Base-by-base conservation (phyloP, 2,113 vertebrate genomes). In the Eubucco bourcierii region DNA sequence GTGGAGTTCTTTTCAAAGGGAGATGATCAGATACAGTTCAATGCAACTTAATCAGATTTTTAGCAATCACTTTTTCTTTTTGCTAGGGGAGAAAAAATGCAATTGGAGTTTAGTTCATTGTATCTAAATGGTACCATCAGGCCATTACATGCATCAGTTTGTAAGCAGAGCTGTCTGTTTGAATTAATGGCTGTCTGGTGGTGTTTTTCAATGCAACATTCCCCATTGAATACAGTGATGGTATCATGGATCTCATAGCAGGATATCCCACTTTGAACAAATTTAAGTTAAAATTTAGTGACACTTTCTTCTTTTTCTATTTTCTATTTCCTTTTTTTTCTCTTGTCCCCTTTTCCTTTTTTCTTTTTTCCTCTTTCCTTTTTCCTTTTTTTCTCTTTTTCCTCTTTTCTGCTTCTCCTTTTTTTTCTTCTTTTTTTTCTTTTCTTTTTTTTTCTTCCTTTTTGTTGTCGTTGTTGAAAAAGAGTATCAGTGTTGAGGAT, bases 11-110 rank as follows among this genome's bases (percentile, higher is more conserved):
- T 89, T 92, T 92, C 74, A 81, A 80, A 95, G 41, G 58, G 24
- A 80, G 50, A 24, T 84, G 50, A 77, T 85, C 81, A 83, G 77
- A 59, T 80, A 82, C 0, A 0, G 44, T 90, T 88, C 84, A 81
- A 7, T 78, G 47, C 71, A 28, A 34, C 80, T 89, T 91, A 70
- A 93, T 90, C 74, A 78, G 84, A 89, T 61, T 91, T 90, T 95
- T 76, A 84, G 59, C 70, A 63, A 70, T 75, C 15, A 10, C 88
- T 64, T 88, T 73, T 85, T 78, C 27, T 41, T 75, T 17, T 75
- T 80, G 12, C 65, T 78, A 41, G 23, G 15, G 24, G 14, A 8
- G 65, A 67, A 61, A 9, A 87, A 78, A 11, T 59, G 24, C 61
- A 64, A 64, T 82, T 2, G 0, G 81, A 70, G 60, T 55, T 63